Conservation (phyloP, 2,888 invertebrate genomes). For the Linnaemya tessellans region DNA sequence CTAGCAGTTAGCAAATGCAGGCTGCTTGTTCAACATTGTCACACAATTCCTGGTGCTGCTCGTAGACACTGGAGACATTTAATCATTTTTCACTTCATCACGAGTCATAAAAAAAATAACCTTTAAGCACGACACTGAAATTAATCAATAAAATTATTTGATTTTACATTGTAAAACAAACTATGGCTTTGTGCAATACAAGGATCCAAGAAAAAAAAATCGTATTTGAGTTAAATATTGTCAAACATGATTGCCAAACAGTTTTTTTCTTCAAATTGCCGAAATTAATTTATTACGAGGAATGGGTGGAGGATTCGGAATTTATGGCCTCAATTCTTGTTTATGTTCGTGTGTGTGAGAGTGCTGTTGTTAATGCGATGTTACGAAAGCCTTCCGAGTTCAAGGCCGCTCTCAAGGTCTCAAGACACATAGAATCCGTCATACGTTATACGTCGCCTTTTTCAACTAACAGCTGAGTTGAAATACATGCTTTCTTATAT, state of each 20-base stretch:
- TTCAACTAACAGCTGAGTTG: too few relatives aligned
- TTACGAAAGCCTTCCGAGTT: too few relatives aligned
- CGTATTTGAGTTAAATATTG: background rate
- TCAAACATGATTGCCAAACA: background rate
- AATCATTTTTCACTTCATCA: slow-evolving; percentile 73
- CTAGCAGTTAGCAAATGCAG: background rate
- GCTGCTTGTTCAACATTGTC: slow-evolving; percentile 36
- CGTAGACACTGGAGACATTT: slow-evolving; percentile 52
- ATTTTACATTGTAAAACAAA: slow-evolving; percentile 32
- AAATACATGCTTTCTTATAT: too few relatives aligned
- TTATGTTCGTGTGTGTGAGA: too few relatives aligned
- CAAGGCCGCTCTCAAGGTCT: too few relatives aligned
- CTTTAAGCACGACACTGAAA: slow-evolving; percentile 69
- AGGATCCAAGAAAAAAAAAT: background rate
- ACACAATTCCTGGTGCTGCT: slow-evolving; percentile 23
- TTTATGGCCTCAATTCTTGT: too few relatives aligned
- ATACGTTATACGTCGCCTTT: too few relatives aligned
- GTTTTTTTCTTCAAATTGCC: too few relatives aligned
- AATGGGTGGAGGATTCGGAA: too few relatives aligned
- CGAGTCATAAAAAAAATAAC: slow-evolving; percentile 71
- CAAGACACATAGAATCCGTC: too few relatives aligned
- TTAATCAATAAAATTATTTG: slow-evolving; percentile 69
- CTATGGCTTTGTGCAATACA: background rate
- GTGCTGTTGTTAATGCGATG: too few relatives aligned
- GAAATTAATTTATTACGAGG: too few relatives aligned